Percentiles rank a stretch among this genome's conserved stretches.
Evolutionary conservation across 2,797 vertebrate genomes (phyloP).

Genomic region (Anabacerthia variegaticeps): DNA sequence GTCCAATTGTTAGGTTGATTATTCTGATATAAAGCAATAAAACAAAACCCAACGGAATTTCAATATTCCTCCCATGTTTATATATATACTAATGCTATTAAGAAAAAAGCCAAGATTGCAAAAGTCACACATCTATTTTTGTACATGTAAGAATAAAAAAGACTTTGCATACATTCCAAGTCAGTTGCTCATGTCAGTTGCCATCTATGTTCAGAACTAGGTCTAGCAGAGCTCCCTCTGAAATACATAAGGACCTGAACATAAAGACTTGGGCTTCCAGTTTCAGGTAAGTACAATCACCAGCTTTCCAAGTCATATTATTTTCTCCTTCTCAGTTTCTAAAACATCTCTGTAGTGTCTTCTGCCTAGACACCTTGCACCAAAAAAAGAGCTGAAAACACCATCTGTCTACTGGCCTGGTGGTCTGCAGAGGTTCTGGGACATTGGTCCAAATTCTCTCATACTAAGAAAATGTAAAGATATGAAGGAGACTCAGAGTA

Average conservation of each 20-base stretch:
- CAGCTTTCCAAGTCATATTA: neutral
- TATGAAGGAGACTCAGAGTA: neutral
- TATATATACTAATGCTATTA: neutral
- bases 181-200: neutral
- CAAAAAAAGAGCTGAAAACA: neutral
- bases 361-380: neutral
- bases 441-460: neutral
- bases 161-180: neutral
- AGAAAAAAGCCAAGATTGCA: neutral
- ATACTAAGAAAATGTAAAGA: neutral
- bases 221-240: neutral
- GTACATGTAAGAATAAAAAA: neutral
- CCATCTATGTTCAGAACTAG: neutral
- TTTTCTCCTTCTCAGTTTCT: neutral
- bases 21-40: neutral
- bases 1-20: neutral
- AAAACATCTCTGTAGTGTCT: neutral
- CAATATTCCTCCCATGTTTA: neutral
- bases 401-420: neutral
- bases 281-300: neutral
- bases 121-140: neutral
- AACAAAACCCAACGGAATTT: neutral
- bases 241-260: neutral
- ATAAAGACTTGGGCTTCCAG: neutral
- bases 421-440: neutral